Conservation (phyloP, 1,140 invertebrate genomes). For the Diorhabda carinulata region DNA sequence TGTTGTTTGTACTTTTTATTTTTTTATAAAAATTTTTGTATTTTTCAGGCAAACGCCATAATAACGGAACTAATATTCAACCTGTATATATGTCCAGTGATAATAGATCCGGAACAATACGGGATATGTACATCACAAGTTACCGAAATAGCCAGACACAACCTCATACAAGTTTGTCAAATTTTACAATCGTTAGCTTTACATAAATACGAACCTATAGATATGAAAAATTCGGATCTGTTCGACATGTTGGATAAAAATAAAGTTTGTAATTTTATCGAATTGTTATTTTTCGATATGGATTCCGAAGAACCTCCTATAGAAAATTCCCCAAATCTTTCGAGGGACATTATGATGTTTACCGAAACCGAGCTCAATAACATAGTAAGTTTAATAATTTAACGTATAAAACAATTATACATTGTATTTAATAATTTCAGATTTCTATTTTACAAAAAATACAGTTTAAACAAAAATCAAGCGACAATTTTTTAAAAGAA, state of each 20-base stretch:
- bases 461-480: slow-evolving; percentile 29
- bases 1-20: too few relatives aligned
- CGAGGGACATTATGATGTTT: slow-evolving; percentile 62
- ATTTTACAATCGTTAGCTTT: slow-evolving; percentile 89
- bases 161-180: slow-evolving; percentile 87
- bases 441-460: slow-evolving; percentile 52
- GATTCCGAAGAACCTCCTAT: slow-evolving; percentile 55
- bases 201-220: slow-evolving; percentile 75
- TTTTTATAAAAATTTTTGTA: background rate
- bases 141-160: slow-evolving; percentile 84
- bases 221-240: slow-evolving; percentile 67
- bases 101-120: slow-evolving; percentile 92
- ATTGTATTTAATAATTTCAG: slow-evolving; percentile 37
- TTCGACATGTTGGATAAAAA: slow-evolving; percentile 75
- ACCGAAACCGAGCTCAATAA: slow-evolving; percentile 63
- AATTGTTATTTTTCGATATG: slow-evolving; percentile 62
- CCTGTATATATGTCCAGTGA: slow-evolving; percentile 92
- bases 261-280: slow-evolving; percentile 69
- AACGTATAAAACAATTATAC: too few relatives aligned
- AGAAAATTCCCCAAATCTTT: slow-evolving; percentile 58
- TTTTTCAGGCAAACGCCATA: slow-evolving; percentile 66
- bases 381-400: slow-evolving; percentile 52
- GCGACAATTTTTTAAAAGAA: slow-evolving; percentile 32
- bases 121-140: slow-evolving; percentile 95
- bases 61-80: slow-evolving; percentile 92